Evolutionary conservation across 2,888 invertebrate species (phyloP).

Genomic region (Oasisia sp.): DNA sequence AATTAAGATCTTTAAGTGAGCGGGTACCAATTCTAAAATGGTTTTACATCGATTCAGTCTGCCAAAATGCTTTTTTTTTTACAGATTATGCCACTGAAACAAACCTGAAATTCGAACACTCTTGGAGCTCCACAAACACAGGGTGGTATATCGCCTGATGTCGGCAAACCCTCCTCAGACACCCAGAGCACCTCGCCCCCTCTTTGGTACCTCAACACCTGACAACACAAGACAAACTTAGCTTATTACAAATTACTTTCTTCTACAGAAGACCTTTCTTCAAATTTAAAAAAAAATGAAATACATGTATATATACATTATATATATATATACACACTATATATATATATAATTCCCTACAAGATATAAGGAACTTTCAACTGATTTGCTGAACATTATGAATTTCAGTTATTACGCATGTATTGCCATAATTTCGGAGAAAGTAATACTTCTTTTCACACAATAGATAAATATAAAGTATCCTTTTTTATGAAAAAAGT

Average conservation of each 20-base stretch:
- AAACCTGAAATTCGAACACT: constrained; percentile 80
- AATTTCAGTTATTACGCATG: background rate
- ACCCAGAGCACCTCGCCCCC: constrained; percentile 87
- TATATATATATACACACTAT: no score
- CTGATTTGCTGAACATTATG: no score
- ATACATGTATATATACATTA: no score
- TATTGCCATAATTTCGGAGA: background rate
- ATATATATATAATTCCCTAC: no score
- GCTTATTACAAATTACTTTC: no score
- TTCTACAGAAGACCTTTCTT: no score
- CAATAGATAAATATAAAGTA: background rate
- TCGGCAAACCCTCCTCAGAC: constrained; percentile 71
- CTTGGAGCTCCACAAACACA: constrained; percentile 79
- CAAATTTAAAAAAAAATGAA: no score
- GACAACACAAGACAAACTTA: constrained; percentile 20
- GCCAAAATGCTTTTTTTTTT: background rate
- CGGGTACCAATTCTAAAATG: no score
- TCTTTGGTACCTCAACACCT: constrained; percentile 79
- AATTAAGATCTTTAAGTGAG: no score
- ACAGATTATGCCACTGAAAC: background rate
- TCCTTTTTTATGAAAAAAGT: no score
- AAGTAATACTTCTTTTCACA: background rate
- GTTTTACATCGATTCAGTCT: no score
- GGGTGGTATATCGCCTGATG: constrained; percentile 73
- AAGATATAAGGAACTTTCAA: no score